These are phyloP conservation scores for Andrena bucephala DNA, from an alignment of 2,888 invertebrate species.

Conservation along the genomic window DNA sequence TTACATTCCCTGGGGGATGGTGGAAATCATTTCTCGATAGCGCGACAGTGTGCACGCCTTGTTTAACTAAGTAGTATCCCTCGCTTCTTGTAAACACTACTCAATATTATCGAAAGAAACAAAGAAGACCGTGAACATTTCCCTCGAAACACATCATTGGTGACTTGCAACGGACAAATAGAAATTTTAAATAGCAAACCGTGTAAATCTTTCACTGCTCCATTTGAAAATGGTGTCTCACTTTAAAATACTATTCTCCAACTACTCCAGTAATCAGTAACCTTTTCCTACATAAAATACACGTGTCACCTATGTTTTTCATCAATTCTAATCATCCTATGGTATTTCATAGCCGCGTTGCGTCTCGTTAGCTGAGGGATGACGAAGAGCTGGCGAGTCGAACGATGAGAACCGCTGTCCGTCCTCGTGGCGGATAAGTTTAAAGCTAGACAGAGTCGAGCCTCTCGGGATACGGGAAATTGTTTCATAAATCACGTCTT, in stretches of 20 bases:
- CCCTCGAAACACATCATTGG: no score
- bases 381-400: not conserved
- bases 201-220: no score
- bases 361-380: not conserved
- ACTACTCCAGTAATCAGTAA: no score
- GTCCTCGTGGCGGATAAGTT: conserved; percentile 44
- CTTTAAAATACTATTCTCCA: no score
- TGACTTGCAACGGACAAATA: no score
- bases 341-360: not conserved
- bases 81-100: not conserved
- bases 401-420: conserved; percentile 27
- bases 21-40: not conserved
- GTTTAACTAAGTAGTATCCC: conserved; percentile 9
- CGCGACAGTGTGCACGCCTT: conserved; percentile 2
- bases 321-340: not conserved
- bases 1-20: not conserved
- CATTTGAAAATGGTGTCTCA: no score
- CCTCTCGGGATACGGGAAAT: conserved; percentile 59
- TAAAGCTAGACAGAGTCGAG: conserved; percentile 37
- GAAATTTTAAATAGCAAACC: no score
- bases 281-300: no score
- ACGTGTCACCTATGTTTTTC: no score
- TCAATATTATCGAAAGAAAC: no score
- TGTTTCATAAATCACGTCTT: conserved; percentile 72
- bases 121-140: no score